phyloP scores from a whole-genome alignment of 2,888 invertebrate species.

The Diloba caeruleocephala region DNA sequence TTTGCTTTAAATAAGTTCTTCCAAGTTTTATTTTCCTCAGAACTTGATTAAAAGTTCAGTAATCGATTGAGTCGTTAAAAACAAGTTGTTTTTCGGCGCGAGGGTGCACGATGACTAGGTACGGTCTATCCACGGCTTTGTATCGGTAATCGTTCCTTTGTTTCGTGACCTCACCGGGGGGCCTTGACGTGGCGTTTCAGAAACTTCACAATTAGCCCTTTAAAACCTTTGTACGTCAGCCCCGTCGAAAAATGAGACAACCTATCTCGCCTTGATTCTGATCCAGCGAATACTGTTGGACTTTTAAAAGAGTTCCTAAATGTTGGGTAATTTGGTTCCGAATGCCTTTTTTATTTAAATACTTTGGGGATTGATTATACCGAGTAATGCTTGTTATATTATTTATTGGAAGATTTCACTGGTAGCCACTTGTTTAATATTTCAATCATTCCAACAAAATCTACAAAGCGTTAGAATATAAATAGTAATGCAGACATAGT shows the following conservation, averaged over 20 bases:
- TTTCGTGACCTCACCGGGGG: conserved; percentile 24
- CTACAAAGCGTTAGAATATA: too few species aligned
- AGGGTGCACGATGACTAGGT: conserved; percentile 27
- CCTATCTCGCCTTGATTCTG: conserved; percentile 19
- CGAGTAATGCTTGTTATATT: too few species aligned
- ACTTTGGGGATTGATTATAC: too few species aligned
- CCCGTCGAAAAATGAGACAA: conserved; percentile 40
- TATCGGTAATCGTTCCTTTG: conserved; percentile 50
- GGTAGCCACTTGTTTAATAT: too few species aligned
- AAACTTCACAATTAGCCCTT: conserved; percentile 48
- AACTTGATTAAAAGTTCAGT: conserved; percentile 51
- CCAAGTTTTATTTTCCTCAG: conserved; percentile 22
- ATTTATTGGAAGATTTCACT: too few species aligned
- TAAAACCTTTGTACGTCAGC: conserved; percentile 28
- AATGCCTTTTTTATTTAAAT: conserved; percentile 12
- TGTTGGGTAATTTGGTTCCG: conserved; percentile 1
- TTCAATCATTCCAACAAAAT: too few species aligned
- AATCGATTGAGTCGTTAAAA: conserved; percentile 51
- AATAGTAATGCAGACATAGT: too few species aligned
- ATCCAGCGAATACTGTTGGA: conserved; percentile 21
- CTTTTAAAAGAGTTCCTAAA: conserved; percentile 16
- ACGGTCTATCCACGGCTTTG: conserved; percentile 28
- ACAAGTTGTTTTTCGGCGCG: conserved; percentile 41
- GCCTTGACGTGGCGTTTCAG: conserved; percentile 24
- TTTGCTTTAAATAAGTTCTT: conserved; percentile 21